A percentile compares a stretch with the other conserved stretches of the same genome.
These are phyloP conservation scores for Phyllotreta cruciferae DNA, from an alignment of 2,888 invertebrate genomes.

Conservation along the genomic window DNA sequence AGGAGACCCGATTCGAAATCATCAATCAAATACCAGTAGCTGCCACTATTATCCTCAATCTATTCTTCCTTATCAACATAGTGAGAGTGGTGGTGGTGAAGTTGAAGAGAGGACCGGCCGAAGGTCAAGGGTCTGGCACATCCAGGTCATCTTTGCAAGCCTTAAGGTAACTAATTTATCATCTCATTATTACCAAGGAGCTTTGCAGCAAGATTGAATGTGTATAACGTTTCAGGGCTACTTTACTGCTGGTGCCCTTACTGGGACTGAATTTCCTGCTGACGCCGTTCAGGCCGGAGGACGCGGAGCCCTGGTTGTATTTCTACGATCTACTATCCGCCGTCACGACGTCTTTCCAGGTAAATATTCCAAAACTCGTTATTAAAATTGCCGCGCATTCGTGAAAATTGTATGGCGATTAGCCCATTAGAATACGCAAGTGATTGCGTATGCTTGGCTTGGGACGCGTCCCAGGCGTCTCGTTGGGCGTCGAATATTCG, in stretches of 20 bases:
- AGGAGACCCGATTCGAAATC: conserved; percentile 71
- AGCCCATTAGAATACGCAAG: too few species aligned
- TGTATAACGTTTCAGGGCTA: conserved; percentile 71
- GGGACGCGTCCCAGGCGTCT: neutral
- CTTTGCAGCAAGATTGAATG: too few species aligned
- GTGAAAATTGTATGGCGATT: neutral
- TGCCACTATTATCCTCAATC: conserved; percentile 80
- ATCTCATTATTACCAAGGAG: neutral
- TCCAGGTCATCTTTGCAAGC: conserved; percentile 79
- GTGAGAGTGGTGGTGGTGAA: conserved; percentile 86
- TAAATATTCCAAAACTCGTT: conserved; percentile 56
- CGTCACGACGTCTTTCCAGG: conserved; percentile 87
- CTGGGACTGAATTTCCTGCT: conserved; percentile 90
- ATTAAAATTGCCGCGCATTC: neutral
- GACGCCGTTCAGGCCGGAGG: conserved; percentile 81
- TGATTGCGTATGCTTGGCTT: neutral
- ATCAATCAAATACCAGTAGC: conserved; percentile 82
- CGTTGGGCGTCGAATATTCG: too few species aligned
- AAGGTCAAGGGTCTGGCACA: conserved; percentile 64
- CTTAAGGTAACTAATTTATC: conserved; percentile 64
- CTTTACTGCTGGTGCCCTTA: conserved; percentile 87
- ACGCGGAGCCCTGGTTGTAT: conserved; percentile 73
- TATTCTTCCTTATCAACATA: conserved; percentile 88
- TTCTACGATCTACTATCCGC: conserved; percentile 86
- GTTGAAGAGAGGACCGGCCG: conserved; percentile 74